Base-by-base conservation (phyloP, 2,888 invertebrate genomes). In the Tupiocoris notatus region DNA sequence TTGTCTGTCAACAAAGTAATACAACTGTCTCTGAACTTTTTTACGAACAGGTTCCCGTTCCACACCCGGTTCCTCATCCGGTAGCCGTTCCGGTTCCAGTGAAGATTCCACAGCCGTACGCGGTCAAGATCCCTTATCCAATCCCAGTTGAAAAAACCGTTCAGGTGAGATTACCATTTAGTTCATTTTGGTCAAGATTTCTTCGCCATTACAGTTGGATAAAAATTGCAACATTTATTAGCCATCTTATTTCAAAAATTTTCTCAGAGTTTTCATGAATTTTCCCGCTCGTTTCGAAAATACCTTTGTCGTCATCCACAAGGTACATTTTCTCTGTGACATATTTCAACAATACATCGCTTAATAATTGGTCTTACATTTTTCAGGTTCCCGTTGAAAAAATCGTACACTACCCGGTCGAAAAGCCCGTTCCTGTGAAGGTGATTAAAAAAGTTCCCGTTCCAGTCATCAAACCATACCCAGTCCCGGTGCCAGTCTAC, bases 391-490 rank as follows among this genome's bases (percentile, higher is more conserved):
- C 80, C 20, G 81, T 82, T 0, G 81, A 81, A 65, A 81, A 80
- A 75, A 79, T 81, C 3, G 81, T 81, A 23, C 81, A 81, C 7
- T 81, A 81, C 78, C 81, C 81, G 21, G 81, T 81, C 1, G 80
- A 81, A 62, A 81, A 80, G 66, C 81, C 81, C 0, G 79, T 80
- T 25, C 79, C 80, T 6, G 79, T 81, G 61, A 79, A 79, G 23
- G 80, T 82, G 2, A 79, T 81, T 64, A 81, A 81, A 77, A 81
- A 81, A 67, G 80, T 81, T 0, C 81, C 81, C 1, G 79, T 80
- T 70, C 81, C 81, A 24, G 81, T 82, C 1, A 79, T 80, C 62
- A 79, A 81, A 68, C 81, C 81, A 1, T 81, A 82, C 68, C 81
- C 81, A 18, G 81, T 81, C 21, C 80, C 79, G 18, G 79, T 81